Base-by-base conservation (phyloP, 2,797 vertebrate genomes). In the Phaenicophaeus curvirostris region DNA sequence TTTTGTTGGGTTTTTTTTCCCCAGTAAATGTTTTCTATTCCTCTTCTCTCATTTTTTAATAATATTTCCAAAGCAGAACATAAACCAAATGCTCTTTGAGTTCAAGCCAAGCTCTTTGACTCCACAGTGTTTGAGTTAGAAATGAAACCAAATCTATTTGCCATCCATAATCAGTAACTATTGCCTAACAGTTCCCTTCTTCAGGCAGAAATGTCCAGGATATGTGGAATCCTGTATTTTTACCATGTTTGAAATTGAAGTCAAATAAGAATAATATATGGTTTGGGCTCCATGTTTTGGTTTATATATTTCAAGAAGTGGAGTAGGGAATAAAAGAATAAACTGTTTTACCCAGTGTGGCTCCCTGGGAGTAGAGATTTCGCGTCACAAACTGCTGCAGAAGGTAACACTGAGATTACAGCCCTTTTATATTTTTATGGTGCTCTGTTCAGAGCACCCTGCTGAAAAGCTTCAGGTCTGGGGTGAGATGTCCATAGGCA, bases 51-150 rank as follows among this genome's bases (percentile, higher is more conserved):
- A 14, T 89, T 92, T 94, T 95, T 90, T 39, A 87, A 80, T 87
- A 96, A 53, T 96, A 94, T 93, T 88, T 95, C 91, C 67, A 87
- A 94, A 88, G 67, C 57, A 94, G 90, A 95, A 94, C 88, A 67
- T 92, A 94, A 95, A 95, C 90, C 86, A 96, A 95, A 82, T 80
- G 67, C 48, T 94, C 37, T 90, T 85, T 95, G 94, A 96, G 74
- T 94, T 82, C 87, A 73, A 66, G 94, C 94, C 95, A 96, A 86
- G 55, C 23, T 95, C 90, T 96, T 87, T 88, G 77, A 89, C 59
- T 95, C 51, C 51, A 42, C 77, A 55, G 15, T 59, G 63, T 90
- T 94, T 93, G 83, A 94, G 53, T 85, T 91, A 87, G 84, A 82
- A 90, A 74, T 71, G 39, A 94, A 95, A 90, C 55, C 31, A 82